Percentiles rank a stretch among this genome's conserved stretches.
These are phyloP conservation scores for Ptilorrhoa leucosticta DNA, from an alignment of 2,113 vertebrate species.

Conservation along the genomic window DNA sequence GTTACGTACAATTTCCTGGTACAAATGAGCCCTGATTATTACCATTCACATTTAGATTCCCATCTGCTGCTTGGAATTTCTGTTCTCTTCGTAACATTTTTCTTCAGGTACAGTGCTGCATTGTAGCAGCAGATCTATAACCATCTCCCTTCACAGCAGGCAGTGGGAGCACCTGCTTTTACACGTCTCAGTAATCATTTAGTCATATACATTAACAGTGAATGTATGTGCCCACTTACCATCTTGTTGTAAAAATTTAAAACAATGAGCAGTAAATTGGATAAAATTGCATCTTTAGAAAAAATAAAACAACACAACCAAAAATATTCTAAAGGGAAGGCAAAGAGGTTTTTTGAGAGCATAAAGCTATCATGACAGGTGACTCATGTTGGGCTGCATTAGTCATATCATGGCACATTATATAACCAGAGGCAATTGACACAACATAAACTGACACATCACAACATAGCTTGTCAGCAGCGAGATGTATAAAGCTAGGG, in stretches of 20 bases:
- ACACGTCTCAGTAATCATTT: not conserved
- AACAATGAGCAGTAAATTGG: not conserved
- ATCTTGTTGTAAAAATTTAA: not conserved
- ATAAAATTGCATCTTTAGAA: not conserved
- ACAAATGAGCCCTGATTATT: not conserved
- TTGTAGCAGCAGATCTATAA: not conserved
- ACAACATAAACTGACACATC: constrained; percentile 53
- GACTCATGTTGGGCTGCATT: constrained; percentile 45
- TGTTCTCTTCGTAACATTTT: not conserved
- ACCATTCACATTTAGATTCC: not conserved
- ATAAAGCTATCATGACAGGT: constrained; percentile 39
- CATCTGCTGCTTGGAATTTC: not conserved
- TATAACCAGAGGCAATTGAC: constrained; percentile 46
- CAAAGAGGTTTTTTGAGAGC: not conserved
- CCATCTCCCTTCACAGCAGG: not conserved
- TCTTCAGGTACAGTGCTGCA: not conserved
- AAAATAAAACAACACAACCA: not conserved
- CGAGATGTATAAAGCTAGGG: not conserved
- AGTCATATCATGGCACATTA: constrained; percentile 48
- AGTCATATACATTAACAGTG: not conserved
- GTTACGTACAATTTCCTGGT: not conserved
- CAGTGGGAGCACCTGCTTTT: not conserved
- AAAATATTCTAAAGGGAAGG: not conserved
- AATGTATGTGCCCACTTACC: not conserved
- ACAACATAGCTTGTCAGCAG: constrained; percentile 23